Evolutionary conservation across 2,113 vertebrate species (phyloP).

Genomic region (Saimiri boliviensis): DNA sequence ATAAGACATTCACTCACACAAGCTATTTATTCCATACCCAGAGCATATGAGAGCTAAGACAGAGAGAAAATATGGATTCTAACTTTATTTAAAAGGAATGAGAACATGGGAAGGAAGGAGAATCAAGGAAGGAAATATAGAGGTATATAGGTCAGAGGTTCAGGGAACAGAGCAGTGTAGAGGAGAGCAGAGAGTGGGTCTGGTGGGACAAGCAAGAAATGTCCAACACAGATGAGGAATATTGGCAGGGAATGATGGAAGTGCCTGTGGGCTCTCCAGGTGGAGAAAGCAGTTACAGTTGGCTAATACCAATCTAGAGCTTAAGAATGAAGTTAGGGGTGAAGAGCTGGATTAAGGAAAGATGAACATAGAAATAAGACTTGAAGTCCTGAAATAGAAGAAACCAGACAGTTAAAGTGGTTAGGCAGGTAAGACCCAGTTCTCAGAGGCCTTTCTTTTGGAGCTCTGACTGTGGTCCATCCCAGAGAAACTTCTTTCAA

Average conservation of each 20-base stretch:
- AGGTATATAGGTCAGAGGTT: background rate
- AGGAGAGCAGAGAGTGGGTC: background rate
- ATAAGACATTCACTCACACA: background rate
- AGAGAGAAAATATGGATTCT: background rate
- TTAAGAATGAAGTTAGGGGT: background rate
- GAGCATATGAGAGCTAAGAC: background rate
- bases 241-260: background rate
- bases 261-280: background rate
- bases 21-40: background rate
- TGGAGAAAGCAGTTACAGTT: background rate
- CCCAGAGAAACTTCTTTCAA: background rate
- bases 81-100: background rate
- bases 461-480: background rate
- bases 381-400: background rate
- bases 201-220: background rate
- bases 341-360: background rate
- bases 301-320: background rate
- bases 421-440: background rate
- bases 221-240: background rate
- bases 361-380: background rate
- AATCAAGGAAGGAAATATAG: background rate
- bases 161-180: background rate
- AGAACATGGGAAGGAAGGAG: background rate
- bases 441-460: background rate
- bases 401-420: background rate